Percentiles rank a stretch among this genome's conserved stretches.
phyloP scores from a whole-genome alignment of 2,888 invertebrate species.

The Lutraria lutraria region DNA sequence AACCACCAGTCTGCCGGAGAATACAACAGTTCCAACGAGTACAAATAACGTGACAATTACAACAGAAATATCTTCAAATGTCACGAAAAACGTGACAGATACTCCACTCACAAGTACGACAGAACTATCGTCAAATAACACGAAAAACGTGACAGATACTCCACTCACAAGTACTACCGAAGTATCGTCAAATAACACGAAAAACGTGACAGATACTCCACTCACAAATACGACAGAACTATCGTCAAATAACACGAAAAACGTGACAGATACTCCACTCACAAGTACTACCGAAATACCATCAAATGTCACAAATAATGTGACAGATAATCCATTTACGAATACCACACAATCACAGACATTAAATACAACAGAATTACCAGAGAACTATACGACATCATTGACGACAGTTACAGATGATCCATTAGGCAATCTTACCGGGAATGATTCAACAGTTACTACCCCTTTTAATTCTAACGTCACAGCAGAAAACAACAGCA shows the following conservation, averaged over 20 bases:
- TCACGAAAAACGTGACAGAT: too few relatives aligned
- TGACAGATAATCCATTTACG: not conserved
- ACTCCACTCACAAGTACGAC: too few relatives aligned
- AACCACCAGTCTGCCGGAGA: not conserved
- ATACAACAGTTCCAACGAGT: not conserved
- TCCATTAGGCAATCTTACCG: not conserved
- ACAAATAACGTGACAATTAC: too few relatives aligned
- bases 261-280: not conserved
- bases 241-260: not conserved
- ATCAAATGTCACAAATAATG: not conserved
- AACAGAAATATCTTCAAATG: too few relatives aligned
- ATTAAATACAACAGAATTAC: not conserved
- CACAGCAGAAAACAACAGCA: conserved; percentile 19
- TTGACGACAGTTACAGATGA: not conserved
- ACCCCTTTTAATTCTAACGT: not conserved
- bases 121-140: too few relatives aligned
- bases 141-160: too few relatives aligned
- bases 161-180: too few relatives aligned
- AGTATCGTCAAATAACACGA: too few relatives aligned
- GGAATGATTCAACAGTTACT: conserved; percentile 16
- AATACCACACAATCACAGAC: conserved; percentile 21
- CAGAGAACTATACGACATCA: not conserved
- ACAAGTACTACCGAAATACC: not conserved
- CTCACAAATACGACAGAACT: not conserved
- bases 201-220: not conserved